Base-by-base conservation (phyloP, 2,888 invertebrate species). In the Sarcophaga subvicina region DNA sequence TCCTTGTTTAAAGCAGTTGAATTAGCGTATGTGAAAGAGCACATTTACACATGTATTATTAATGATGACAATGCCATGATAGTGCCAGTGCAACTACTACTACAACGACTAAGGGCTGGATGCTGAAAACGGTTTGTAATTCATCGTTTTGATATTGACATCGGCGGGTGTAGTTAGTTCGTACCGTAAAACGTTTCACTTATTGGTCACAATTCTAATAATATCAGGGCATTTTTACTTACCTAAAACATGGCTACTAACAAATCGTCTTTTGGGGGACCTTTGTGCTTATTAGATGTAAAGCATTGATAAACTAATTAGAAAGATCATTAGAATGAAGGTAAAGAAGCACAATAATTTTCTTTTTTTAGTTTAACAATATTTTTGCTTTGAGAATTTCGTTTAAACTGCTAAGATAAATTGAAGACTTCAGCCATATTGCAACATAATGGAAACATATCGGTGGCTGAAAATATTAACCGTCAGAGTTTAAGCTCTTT, bases 101-200 rank as follows among this genome's bases (percentile, higher is more conserved):
- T 10, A 67, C 17, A 12, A 49, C 66, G 67, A 45, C 37, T 76
- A 45, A 49, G 14, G 14, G 4, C 12, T 49, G 4, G 14, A 49
- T 49, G 14, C 49, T 63, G 22, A 27, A 27, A 66, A 70, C 78
- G 73, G 63, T 78, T 37, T 86, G 69, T 49, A 70, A 59, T 37
- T 82, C 71, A 73, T 66, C n/a, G 59, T 83, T 49, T 72, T 86
- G 83, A 22, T 79, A 77, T 72, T 86, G 83, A 86, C 83, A 83
- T 83, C 83, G 86, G 80, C 62, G 79, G 86, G 80, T 54, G 49
- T 62, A 64, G 64, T 64, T 63, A 80, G 49, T 60, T 75, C 54
- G 22, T 60, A 67, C 72, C 8, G 49, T 49, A 59, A 71, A 67
- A 76, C 37, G 59, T 66, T 75, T 64, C 37, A 75, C 20, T 71